Evolutionary conservation across 2,888 invertebrate species (phyloP), one percentile per base, ranked within the genome.

Genomic region (Sylvicola fuscatus): DNA sequence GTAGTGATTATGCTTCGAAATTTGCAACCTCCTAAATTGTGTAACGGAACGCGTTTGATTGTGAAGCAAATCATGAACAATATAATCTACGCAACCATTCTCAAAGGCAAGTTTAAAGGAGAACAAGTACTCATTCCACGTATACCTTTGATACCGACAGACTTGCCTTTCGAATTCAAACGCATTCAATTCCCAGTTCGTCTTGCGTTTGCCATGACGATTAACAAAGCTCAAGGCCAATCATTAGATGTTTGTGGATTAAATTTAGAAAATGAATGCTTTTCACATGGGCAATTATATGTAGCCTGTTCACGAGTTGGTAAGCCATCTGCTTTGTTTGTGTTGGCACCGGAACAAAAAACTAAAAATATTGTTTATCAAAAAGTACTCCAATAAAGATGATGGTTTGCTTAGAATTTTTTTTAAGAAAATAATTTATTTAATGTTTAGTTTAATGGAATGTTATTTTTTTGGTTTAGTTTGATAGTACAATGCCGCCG

Each of bases 151-250:
- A 48, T 50, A 31, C 44, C 45, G 28, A 48, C 40, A 7, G 46
- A 50, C 39, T 32, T 43, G 31, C 45, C 47, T 34, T 41, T 51
- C 31, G 36, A 42, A 38, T 49, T 51, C 35, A 21, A 45, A 40
- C 37, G 48, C 26, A n/a, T 46, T 15, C 48, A 52, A 39, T 49
- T 47, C 39, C 47, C 48, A 5, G 38, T 48, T 15, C 37, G 45
- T 37, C 31, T 46, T 6, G 46, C 45, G 28, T 47, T 47, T 41
- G 46, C 46, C 8, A 46, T 48, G 41, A 45, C 47, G 3, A 48
- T 48, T 15, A 49, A 49, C 40, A 49, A 49, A 38, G 40, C 48
- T 30, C 47, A 50, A 45, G 46, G 46, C 7, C 48, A 49, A 40
- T 41, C 46, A 11, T 36, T 46, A 36, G 31, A 31, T 17, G 38